These are phyloP conservation scores for Hemaris fuciformis DNA, from an alignment of 2,888 invertebrate genomes.

Conservation along the genomic window DNA sequence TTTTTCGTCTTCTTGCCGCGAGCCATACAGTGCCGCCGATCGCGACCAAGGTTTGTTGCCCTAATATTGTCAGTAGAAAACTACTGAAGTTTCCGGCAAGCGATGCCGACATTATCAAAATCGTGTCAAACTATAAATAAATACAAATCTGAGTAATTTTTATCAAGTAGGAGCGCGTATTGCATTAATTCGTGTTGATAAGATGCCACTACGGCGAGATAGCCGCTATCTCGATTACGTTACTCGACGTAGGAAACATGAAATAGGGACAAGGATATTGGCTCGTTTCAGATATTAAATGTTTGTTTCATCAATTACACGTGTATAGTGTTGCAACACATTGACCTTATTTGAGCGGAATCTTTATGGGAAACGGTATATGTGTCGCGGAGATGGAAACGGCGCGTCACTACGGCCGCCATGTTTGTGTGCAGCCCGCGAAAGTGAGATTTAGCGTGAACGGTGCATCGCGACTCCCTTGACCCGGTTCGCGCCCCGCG, in stretches of 20 bases:
- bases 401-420: slow-evolving; percentile 66
- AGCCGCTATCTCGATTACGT: slow-evolving; percentile 70
- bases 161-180: slow-evolving; percentile 49
- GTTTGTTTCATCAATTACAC: slow-evolving; percentile 70
- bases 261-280: slow-evolving; percentile 78
- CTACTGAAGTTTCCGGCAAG: slow-evolving; percentile 22
- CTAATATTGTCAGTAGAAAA: slow-evolving; percentile 11
- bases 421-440: slow-evolving; percentile 76
- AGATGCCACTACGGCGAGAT: slow-evolving; percentile 63
- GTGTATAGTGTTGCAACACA: slow-evolving; percentile 68
- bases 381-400: slow-evolving; percentile 66
- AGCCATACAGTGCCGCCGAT: not conserved
- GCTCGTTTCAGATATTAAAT: slow-evolving; percentile 54
- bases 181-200: slow-evolving; percentile 70
- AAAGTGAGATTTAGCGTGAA: slow-evolving; percentile 81
- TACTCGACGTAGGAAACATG: slow-evolving; percentile 69
- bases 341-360: slow-evolving; percentile 9
- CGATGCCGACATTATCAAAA: slow-evolving; percentile 29
- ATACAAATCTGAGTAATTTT: slow-evolving; percentile 48
- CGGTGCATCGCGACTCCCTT: slow-evolving; percentile 80
- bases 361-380: slow-evolving; percentile 26
- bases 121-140: slow-evolving; percentile 52
- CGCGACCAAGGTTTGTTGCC: slow-evolving; percentile 2
- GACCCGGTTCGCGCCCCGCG: slow-evolving; percentile 65
- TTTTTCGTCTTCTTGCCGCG: slow-evolving; percentile 30